Percentiles rank a stretch among this genome's conserved stretches.
Evolutionary conservation across 1,140 invertebrate species (phyloP).

Genomic region (Drosophila arawakana): DNA sequence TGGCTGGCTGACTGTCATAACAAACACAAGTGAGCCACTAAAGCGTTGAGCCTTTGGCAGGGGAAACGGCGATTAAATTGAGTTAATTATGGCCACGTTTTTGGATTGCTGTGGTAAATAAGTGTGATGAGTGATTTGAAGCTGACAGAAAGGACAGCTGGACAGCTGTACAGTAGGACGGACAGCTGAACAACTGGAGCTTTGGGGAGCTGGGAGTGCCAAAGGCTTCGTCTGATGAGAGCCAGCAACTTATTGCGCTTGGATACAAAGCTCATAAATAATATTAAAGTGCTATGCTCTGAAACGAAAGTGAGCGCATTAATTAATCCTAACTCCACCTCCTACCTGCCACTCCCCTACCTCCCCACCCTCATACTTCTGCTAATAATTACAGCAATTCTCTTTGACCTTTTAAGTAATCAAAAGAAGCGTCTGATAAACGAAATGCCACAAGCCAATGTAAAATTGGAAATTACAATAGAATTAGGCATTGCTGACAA

Average conservation of each 20-base stretch:
- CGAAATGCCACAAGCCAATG: conserved; percentile 11
- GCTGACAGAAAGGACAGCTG: conserved; percentile 13
- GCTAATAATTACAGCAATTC: conserved; percentile 21
- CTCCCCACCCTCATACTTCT: not conserved
- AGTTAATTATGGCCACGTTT: conserved; percentile 75
- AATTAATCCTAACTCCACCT: conserved; percentile 11
- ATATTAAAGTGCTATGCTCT: conserved; percentile 31
- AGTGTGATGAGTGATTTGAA: conserved; percentile 53
- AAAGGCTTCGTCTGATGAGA: conserved; percentile 26
- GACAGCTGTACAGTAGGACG: no score
- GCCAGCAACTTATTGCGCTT: conserved; percentile 29
- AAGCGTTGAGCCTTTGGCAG: conserved; percentile 50
- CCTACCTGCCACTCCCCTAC: not conserved
- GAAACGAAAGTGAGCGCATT: conserved; percentile 8
- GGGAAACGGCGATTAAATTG: conserved; percentile 68
- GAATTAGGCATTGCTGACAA: conserved; percentile 12
- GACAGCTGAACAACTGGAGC: not conserved
- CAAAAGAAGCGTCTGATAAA: conserved; percentile 27
- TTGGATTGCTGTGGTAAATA: conserved; percentile 52
- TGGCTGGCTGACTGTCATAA: conserved; percentile 19
- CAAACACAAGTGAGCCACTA: conserved; percentile 73
- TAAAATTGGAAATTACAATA: not conserved
- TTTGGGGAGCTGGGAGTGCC: conserved; percentile 1
- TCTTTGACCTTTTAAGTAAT: conserved; percentile 22
- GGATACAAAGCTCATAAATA: conserved; percentile 39